phyloP scores from a whole-genome alignment of 2,888 invertebrate genomes.

The Drosophila kuntzei region DNA sequence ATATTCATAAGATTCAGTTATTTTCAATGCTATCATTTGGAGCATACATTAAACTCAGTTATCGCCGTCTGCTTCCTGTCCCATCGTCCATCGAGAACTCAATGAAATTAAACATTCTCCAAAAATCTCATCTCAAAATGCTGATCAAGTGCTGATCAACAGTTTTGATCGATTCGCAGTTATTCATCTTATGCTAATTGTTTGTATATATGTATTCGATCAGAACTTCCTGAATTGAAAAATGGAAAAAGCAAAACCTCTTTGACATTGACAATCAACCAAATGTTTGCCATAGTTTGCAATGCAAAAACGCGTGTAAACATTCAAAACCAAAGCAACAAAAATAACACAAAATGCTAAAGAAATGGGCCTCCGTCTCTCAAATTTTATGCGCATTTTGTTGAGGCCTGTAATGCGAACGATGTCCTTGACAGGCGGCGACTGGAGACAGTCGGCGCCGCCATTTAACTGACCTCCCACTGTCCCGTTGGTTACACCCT shows the following conservation, averaged over 20 bases:
- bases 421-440: slow-evolving; percentile 69
- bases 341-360: not conserved
- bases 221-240: slow-evolving; percentile 56
- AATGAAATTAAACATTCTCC: slow-evolving; percentile 50
- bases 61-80: slow-evolving; percentile 52
- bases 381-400: slow-evolving; percentile 72
- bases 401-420: slow-evolving; percentile 31
- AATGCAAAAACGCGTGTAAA: slow-evolving; percentile 64
- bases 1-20: slow-evolving; percentile 52
- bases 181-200: slow-evolving; percentile 70
- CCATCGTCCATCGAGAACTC: slow-evolving; percentile 24
- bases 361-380: slow-evolving; percentile 33
- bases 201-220: slow-evolving; percentile 51
- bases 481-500: not conserved
- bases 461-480: slow-evolving; percentile 39
- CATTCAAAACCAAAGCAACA: slow-evolving; percentile 26
- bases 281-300: slow-evolving; percentile 73
- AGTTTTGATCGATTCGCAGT: slow-evolving; percentile 23
- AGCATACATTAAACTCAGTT: slow-evolving; percentile 60
- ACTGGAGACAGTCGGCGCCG: slow-evolving; percentile 73
- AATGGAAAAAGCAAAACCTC: slow-evolving; percentile 11
- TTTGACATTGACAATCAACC: slow-evolving; percentile 67
- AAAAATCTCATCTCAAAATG: slow-evolving; percentile 23
- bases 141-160: slow-evolving; percentile 56
- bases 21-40: slow-evolving; percentile 36